phyloP scores from a whole-genome alignment of 2,113 vertebrate genomes.

The Furnarius figulus region DNA sequence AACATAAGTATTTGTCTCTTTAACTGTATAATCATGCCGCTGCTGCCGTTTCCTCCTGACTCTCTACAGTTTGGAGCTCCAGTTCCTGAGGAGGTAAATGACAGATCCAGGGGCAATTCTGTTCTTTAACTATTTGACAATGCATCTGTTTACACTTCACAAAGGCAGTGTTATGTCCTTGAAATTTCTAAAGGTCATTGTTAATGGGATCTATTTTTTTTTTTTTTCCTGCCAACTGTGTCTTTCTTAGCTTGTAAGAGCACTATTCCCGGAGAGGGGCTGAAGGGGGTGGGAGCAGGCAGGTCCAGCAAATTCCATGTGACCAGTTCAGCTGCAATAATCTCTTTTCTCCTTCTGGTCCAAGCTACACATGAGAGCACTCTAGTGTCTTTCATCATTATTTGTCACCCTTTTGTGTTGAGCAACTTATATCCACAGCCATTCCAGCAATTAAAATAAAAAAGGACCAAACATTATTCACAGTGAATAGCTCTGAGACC shows the following conservation, averaged over 20 bases:
- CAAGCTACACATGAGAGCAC: conserved; percentile 85
- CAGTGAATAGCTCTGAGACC: conserved; percentile 71
- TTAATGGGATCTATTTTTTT: conserved; percentile 73
- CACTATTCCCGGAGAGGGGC: conserved; percentile 40
- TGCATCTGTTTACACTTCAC: conserved; percentile 75
- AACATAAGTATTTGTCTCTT: conserved; percentile 68
- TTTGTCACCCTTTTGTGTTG: conserved; percentile 82
- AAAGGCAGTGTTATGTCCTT: conserved; percentile 79
- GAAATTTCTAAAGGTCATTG: conserved; percentile 83
- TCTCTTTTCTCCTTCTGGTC: conserved; percentile 83
- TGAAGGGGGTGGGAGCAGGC: conserved; percentile 65
- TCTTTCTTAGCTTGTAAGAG: conserved; percentile 66
- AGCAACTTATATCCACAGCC: conserved; percentile 84
- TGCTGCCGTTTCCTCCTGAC: neutral
- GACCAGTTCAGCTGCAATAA: conserved; percentile 85
- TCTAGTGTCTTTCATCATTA: conserved; percentile 86
- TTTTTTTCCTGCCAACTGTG: conserved; percentile 34
- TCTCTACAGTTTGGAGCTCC: conserved; percentile 58
- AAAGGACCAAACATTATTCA: conserved; percentile 77
- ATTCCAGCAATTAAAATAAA: conserved; percentile 84
- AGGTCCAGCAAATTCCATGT: conserved; percentile 78
- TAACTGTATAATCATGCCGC: conserved; percentile 46
- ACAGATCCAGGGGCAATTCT: conserved; percentile 73
- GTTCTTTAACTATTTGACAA: conserved; percentile 73
- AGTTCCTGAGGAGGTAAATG: conserved; percentile 67